A percentile compares a stretch with the other conserved stretches of the same genome.
phyloP scores from a whole-genome alignment of 2,888 invertebrate species.

The Hydropsyche betteni region DNA sequence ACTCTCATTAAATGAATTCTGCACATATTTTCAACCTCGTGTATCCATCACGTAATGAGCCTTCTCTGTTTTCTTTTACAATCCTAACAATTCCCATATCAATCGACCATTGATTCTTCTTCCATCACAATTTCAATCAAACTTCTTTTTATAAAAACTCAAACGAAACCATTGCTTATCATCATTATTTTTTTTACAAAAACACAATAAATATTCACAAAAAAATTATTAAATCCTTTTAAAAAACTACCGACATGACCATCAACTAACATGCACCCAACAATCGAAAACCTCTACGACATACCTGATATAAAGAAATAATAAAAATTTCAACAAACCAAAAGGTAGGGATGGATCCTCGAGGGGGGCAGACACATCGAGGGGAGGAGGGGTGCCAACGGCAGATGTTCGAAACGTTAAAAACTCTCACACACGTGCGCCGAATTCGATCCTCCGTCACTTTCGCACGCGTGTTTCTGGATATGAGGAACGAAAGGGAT shows the following conservation, averaged over 20 bases:
- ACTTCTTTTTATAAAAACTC: background rate
- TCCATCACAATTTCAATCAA: too few species aligned
- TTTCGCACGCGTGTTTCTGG: background rate
- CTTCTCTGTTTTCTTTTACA: too few species aligned
- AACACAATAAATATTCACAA: too few species aligned
- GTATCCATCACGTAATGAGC: too few species aligned
- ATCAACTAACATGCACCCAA: background rate
- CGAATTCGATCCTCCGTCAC: background rate
- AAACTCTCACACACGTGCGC: constrained; percentile 43
- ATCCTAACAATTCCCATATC: too few species aligned
- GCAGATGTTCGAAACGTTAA: constrained; percentile 46
- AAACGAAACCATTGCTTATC: background rate
- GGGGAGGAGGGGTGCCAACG: constrained; percentile 21
- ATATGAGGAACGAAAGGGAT: constrained; percentile 28
- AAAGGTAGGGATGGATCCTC: background rate
- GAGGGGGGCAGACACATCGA: background rate
- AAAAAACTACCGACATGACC: constrained; percentile 10
- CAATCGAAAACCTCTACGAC: constrained; percentile 13
- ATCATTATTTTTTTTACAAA: background rate
- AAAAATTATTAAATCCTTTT: too few species aligned
- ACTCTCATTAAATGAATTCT: too few species aligned
- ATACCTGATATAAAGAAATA: constrained; percentile 44
- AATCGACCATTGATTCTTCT: too few species aligned
- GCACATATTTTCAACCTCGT: too few species aligned
- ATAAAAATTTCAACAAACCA: constrained; percentile 44